A percentile compares a stretch with the other conserved stretches of the same genome.
Conservation (phyloP, 2,888 invertebrate genomes). For the Hypomecis punctinalis region DNA sequence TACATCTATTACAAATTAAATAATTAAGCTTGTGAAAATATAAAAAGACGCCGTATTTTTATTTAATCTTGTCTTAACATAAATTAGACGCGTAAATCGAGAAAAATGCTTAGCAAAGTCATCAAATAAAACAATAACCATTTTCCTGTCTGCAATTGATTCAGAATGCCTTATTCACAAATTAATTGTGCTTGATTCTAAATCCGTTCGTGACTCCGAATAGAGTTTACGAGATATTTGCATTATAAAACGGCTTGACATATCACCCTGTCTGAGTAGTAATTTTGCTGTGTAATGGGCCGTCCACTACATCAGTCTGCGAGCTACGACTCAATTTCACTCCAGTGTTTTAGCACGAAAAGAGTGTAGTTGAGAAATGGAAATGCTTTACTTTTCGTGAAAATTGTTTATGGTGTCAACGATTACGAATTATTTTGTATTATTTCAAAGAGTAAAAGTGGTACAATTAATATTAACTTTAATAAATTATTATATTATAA, state of each 20-base stretch:
- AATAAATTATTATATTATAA: no score
- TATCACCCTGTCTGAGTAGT: constrained; percentile 67
- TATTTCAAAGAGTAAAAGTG: no score
- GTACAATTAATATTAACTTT: no score
- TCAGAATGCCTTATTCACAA: constrained; percentile 39
- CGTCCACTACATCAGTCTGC: constrained; percentile 54
- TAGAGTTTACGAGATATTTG: constrained; percentile 74
- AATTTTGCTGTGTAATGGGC: constrained; percentile 78
- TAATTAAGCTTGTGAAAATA: no score
- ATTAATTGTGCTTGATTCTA: constrained; percentile 59
- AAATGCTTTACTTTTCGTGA: no score
- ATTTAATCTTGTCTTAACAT: no score
- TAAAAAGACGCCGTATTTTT: no score
- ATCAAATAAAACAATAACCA: constrained; percentile 19
- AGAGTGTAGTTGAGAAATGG: neutral
- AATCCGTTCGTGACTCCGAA: constrained; percentile 58
- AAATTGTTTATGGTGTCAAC: no score
- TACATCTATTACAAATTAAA: no score
- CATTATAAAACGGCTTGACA: constrained; percentile 75
- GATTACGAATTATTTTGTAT: no score
- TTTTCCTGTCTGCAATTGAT: constrained; percentile 31
- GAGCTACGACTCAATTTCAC: constrained; percentile 21
- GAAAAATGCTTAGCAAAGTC: neutral
- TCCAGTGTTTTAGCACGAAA: constrained; percentile 4
- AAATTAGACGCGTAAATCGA: no score